Percentiles rank a stretch among this genome's conserved stretches.
phyloP scores from a whole-genome alignment of 2,113 vertebrate genomes.

The Enhydra lutris region DNA sequence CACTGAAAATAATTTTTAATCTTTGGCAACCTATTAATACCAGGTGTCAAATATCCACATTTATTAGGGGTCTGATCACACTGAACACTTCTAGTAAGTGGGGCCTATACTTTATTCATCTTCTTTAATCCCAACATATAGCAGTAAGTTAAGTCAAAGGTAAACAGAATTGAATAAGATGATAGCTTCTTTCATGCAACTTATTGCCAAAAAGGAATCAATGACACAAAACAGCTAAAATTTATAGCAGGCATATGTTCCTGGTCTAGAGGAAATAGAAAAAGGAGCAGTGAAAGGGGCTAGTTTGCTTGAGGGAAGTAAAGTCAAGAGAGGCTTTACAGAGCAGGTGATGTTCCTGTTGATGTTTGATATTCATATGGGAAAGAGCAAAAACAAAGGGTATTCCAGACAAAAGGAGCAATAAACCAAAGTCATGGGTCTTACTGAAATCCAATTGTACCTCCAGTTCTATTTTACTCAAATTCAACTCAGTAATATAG shows the following conservation, averaged over 20 bases:
- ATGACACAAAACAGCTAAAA: neutral
- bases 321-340: neutral
- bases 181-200: neutral
- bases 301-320: neutral
- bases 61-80: neutral
- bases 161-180: slow-evolving; percentile 16
- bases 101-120: neutral
- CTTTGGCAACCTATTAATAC: neutral
- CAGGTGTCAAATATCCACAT: neutral
- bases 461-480: neutral
- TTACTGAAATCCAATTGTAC: neutral
- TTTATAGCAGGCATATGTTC: neutral
- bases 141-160: neutral
- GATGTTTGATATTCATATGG: neutral
- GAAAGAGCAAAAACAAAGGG: neutral
- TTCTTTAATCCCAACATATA: neutral
- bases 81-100: neutral
- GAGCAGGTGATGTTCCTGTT: neutral
- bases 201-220: neutral
- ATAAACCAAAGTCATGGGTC: neutral
- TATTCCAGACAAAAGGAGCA: neutral
- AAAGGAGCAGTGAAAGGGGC: neutral
- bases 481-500: neutral
- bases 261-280: neutral
- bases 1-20: neutral